Percentiles rank a stretch among this genome's conserved stretches.
phyloP scores from a whole-genome alignment of 23 tunicate genomes.

The Ascidia mentula region DNA sequence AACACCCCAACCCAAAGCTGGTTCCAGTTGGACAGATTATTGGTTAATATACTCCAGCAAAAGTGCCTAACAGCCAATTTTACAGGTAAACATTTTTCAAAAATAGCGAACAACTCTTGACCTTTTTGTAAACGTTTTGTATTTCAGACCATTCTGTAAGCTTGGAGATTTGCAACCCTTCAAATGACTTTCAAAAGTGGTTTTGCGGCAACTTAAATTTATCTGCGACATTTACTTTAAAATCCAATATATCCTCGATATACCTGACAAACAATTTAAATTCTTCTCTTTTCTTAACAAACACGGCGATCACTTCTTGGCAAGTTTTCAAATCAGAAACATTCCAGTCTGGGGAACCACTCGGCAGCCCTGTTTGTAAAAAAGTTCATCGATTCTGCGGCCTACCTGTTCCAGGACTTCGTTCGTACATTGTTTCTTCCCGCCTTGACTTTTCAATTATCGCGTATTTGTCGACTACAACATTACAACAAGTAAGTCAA shows the following conservation, averaged over 20 bases:
- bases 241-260: too few relatives aligned
- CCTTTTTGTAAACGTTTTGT: too few relatives aligned
- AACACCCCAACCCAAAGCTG: conserved; percentile 24
- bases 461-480: not conserved
- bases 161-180: too few relatives aligned
- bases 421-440: conserved; percentile 35
- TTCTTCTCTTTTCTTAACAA: too few relatives aligned
- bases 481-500: not conserved
- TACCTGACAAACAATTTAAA: too few relatives aligned
- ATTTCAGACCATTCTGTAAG: too few relatives aligned
- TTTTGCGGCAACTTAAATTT: too few relatives aligned
- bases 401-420: conserved; percentile 33
- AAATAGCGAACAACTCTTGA: too few relatives aligned
- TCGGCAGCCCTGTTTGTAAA: conserved; percentile 3
- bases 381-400: conserved; percentile 22
- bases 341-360: not conserved
- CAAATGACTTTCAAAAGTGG: too few relatives aligned
- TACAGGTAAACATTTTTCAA: too few relatives aligned
- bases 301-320: not conserved
- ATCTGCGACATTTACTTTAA: too few relatives aligned
- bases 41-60: conserved; percentile 17
- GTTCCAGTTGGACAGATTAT: conserved; percentile 17
- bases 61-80: conserved; percentile 9
- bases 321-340: not conserved
- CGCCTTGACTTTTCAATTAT: not conserved